These are phyloP conservation scores for Orycteropus afer DNA, from an alignment of 2,113 vertebrate genomes.

Conservation along the genomic window DNA sequence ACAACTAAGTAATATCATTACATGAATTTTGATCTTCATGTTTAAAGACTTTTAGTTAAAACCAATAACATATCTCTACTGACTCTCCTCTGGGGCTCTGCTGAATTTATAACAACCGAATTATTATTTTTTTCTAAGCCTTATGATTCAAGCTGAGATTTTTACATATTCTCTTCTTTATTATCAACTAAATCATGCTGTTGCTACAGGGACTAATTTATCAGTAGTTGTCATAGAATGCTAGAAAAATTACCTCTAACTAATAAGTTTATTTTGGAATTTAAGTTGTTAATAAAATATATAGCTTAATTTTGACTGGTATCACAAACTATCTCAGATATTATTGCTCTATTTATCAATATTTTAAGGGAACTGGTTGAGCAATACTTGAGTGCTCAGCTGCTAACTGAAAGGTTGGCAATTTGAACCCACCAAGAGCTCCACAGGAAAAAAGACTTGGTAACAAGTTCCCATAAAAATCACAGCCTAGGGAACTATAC, in stretches of 20 bases:
- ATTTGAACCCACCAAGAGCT: neutral
- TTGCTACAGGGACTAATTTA: neutral
- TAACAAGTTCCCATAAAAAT: neutral
- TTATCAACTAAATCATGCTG: neutral
- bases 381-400: neutral
- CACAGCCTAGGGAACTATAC: neutral
- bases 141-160: neutral
- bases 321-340: neutral
- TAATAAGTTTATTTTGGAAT: neutral
- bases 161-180: neutral
- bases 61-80: neutral
- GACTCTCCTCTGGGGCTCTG: neutral
- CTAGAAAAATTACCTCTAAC: neutral
- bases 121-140: neutral
- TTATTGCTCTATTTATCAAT: neutral
- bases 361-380: neutral
- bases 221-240: neutral
- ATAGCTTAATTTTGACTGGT: neutral
- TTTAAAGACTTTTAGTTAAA: neutral
- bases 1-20: neutral
- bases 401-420: neutral
- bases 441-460: neutral
- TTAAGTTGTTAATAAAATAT: neutral
- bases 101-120: neutral
- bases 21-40: neutral